Evolutionary conservation across 1,140 invertebrate genomes (phyloP).

Genomic region (Drosophila paulistorum): DNA sequence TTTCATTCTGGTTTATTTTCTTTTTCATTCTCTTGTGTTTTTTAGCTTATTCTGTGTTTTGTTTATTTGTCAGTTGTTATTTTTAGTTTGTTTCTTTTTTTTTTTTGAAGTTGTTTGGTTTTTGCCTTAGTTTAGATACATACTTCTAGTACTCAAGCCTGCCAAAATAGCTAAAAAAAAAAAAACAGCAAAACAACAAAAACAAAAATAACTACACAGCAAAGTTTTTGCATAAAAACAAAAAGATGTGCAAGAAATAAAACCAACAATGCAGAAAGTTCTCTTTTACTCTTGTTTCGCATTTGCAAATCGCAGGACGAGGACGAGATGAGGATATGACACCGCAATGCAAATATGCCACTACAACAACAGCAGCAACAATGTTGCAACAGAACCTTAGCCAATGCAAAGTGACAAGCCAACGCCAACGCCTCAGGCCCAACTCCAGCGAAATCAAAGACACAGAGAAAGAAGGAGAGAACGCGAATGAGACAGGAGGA

Average conservation of each 20-base stretch:
- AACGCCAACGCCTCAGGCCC: slow-evolving; percentile 53
- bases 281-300: slow-evolving; percentile 10
- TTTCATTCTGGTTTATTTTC: neutral
- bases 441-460: slow-evolving; percentile 42
- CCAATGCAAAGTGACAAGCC: slow-evolving; percentile 62
- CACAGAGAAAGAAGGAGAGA: neutral
- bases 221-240: slow-evolving; percentile 13
- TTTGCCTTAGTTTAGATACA: slow-evolving; percentile 56
- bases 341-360: slow-evolving; percentile 75
- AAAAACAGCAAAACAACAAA: slow-evolving; percentile 25
- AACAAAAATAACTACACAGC: slow-evolving; percentile 25
- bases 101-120: slow-evolving; percentile 50
- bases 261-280: slow-evolving; percentile 12
- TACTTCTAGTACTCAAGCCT: slow-evolving; percentile 36
- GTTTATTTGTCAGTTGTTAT: slow-evolving; percentile 8
- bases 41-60: slow-evolving; percentile 5
- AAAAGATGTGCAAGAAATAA: slow-evolving; percentile 1
- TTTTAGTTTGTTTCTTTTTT: slow-evolving; percentile 4
- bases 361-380: slow-evolving; percentile 29
- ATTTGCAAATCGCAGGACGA: slow-evolving; percentile 12
- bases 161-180: slow-evolving; percentile 49
- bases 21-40: neutral
- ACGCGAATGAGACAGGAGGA: neutral
- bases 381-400: slow-evolving; percentile 48
- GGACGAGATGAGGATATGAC: slow-evolving; percentile 33